These are phyloP conservation scores for Garrulus glandarius DNA, from an alignment of 2,797 vertebrate genomes.

Conservation along the genomic window DNA sequence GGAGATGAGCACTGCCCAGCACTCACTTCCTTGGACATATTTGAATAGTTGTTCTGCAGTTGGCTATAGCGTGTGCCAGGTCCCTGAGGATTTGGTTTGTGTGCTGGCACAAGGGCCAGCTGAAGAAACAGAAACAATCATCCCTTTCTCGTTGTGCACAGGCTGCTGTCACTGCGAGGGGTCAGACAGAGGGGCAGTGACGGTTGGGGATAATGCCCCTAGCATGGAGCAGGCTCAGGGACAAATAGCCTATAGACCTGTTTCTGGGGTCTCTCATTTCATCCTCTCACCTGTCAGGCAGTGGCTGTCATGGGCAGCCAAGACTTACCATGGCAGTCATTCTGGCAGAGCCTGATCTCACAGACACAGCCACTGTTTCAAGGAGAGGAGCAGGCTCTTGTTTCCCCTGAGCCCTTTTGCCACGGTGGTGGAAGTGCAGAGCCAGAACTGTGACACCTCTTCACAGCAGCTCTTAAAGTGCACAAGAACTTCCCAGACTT, in stretches of 20 bases:
- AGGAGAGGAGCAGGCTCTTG: not conserved
- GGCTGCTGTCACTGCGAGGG: not conserved
- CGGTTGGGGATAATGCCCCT: accelerated
- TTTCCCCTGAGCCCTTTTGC: not conserved
- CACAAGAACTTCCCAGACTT: not conserved
- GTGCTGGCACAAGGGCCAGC: not conserved
- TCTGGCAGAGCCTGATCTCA: not conserved
- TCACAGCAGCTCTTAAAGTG: not conserved
- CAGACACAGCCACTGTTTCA: not conserved
- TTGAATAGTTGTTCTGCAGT: not conserved
- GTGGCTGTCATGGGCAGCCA: not conserved
- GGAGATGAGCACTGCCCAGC: not conserved
- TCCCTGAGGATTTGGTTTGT: not conserved
- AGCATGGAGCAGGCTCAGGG: accelerated
- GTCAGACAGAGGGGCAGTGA: not conserved
- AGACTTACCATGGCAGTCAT: not conserved
- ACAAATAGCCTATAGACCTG: not conserved
- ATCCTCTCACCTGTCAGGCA: not conserved
- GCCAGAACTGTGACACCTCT: not conserved
- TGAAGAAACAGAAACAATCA: not conserved
- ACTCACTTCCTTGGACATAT: not conserved
- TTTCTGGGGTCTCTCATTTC: not conserved
- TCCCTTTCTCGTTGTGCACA: not conserved
- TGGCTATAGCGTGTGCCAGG: not conserved
- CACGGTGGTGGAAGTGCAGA: accelerated